A percentile compares a stretch with the other conserved stretches of the same genome.
Conservation (phyloP, 2,888 invertebrate species). For the Andricus curvator region DNA sequence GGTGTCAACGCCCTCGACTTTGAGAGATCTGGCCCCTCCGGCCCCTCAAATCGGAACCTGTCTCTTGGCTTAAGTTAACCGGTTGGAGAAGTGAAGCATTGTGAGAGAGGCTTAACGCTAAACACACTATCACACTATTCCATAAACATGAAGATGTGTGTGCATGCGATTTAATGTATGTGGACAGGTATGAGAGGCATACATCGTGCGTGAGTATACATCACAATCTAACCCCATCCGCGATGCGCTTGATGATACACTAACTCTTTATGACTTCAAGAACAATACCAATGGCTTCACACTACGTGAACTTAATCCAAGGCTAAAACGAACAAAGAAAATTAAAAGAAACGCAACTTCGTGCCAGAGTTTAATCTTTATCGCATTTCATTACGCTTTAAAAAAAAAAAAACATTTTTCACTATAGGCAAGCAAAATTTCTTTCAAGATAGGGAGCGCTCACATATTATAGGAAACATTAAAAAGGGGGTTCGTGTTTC, state of each 20-base stretch:
- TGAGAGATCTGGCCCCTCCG: neutral
- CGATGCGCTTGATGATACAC: slow-evolving; percentile 33
- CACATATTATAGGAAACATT: no score
- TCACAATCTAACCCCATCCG: slow-evolving; percentile 20
- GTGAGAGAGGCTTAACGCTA: neutral
- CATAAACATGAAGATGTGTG: slow-evolving; percentile 16
- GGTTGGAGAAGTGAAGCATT: slow-evolving; percentile 10
- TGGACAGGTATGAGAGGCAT: slow-evolving; percentile 19
- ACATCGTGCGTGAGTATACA: slow-evolving; percentile 29
- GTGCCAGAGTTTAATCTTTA: neutral
- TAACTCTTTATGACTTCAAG: slow-evolving; percentile 35
- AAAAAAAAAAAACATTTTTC: neutral
- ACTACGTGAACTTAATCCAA: slow-evolving; percentile 33
- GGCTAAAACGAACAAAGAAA: slow-evolving; percentile 6
- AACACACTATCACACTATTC: neutral
- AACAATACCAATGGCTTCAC: slow-evolving; percentile 39
- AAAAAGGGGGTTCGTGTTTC: no score
- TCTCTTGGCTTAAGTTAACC: slow-evolving; percentile 7
- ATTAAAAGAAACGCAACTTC: neutral
- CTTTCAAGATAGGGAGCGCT: no score
- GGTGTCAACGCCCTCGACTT: slow-evolving; percentile 34
- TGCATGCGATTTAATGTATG: slow-evolving; percentile 7
- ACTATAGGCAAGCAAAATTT: no score
- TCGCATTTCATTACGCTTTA: neutral
- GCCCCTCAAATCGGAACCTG: slow-evolving; percentile 3